phyloP scores from a whole-genome alignment of 2,888 invertebrate genomes.

The Hipparchia sbordonii region DNA sequence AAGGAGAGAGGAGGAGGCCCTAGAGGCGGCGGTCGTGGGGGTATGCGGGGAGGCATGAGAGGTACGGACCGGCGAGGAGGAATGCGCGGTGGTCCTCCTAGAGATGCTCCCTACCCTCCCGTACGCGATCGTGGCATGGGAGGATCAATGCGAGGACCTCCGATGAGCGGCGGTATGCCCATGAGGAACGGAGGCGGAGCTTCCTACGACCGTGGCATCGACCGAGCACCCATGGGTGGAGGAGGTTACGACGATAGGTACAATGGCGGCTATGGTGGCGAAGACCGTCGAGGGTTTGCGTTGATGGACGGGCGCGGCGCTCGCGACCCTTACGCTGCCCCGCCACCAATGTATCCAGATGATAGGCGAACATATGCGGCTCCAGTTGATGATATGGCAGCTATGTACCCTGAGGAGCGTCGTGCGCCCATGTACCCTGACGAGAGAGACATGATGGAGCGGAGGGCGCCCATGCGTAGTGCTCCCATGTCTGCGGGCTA shows the following conservation, averaged over 20 bases:
- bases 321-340: constrained; percentile 67
- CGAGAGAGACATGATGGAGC: constrained; percentile 68
- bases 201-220: constrained; percentile 55
- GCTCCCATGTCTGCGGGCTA: constrained; percentile 56
- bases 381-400: constrained; percentile 48
- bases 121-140: constrained; percentile 63
- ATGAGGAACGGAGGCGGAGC: constrained; percentile 71
- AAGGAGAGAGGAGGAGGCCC: constrained; percentile 85
- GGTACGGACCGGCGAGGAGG: constrained; percentile 65
- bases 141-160: constrained; percentile 69
- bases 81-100: constrained; percentile 59
- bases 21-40: constrained; percentile 65
- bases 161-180: constrained; percentile 52
- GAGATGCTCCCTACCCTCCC: constrained; percentile 53
- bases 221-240: constrained; percentile 50
- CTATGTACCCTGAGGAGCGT: constrained; percentile 56
- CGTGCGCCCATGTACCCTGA: constrained; percentile 67
- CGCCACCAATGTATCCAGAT: constrained; percentile 59
- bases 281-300: constrained; percentile 74
- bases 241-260: constrained; percentile 70
- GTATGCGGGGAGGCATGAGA: constrained; percentile 74
- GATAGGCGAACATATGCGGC: constrained; percentile 54
- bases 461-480: constrained; percentile 59
- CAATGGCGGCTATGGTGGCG: constrained; percentile 71
- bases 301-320: constrained; percentile 64